Conservation (phyloP, 2,888 invertebrate species). For the Diarsia rubi region DNA sequence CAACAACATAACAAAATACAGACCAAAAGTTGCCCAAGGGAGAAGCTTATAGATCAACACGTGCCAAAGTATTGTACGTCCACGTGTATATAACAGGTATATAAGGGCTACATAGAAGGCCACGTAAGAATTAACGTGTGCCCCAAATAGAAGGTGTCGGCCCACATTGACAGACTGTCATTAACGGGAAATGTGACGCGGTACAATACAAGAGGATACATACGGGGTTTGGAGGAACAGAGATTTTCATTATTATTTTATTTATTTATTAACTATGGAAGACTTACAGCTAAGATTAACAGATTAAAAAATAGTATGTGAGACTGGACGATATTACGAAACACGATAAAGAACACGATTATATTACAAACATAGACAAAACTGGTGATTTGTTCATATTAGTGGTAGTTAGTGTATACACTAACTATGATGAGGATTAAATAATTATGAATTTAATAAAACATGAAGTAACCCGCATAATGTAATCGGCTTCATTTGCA, state of each 20-base stretch:
- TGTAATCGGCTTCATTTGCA: neutral
- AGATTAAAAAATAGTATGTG: no score
- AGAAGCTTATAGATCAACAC: slow-evolving; percentile 9
- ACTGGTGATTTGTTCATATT: neutral
- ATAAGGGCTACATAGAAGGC: neutral
- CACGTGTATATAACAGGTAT: slow-evolving; percentile 4
- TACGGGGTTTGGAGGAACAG: neutral
- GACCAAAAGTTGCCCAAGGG: neutral
- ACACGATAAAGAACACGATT: no score
- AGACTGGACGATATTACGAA: no score
- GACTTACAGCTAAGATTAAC: no score
- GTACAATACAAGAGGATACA: slow-evolving; percentile 3
- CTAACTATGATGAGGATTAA: neutral
- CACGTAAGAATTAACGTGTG: slow-evolving; percentile 44
- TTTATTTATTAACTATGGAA: no score
- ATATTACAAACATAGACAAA: neutral
- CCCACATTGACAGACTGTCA: slow-evolving; percentile 37
- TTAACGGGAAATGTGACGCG: slow-evolving; percentile 29
- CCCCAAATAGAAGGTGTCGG: slow-evolving; percentile 44
- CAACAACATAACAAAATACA: neutral
- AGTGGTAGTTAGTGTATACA: no score
- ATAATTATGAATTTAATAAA: neutral
- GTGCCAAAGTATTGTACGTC: neutral
- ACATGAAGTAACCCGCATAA: neutral
- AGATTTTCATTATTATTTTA: no score